Conservation (phyloP, 1,140 invertebrate species). For the Pogonus chalceus region DNA sequence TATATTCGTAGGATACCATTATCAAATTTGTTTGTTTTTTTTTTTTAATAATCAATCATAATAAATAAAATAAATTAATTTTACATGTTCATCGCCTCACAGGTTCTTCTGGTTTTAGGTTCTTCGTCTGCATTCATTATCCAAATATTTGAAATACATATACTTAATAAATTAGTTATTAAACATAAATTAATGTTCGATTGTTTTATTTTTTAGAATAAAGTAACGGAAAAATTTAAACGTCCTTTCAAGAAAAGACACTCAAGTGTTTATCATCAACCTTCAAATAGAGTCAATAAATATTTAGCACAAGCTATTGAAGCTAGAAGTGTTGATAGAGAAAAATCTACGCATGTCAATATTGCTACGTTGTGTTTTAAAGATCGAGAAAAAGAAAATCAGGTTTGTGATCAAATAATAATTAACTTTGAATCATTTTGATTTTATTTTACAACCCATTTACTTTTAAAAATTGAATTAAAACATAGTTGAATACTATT, state of each 20-base stretch:
- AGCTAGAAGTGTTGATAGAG: constrained; percentile 78
- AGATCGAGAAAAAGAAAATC: constrained; percentile 66
- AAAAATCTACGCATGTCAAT: constrained; percentile 81
- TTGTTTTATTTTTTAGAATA: constrained; percentile 53
- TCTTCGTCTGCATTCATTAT: too few relatives aligned
- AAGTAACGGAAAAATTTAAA: constrained; percentile 77
- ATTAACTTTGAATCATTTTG: neutral
- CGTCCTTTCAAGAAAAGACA: constrained; percentile 80
- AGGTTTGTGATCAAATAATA: constrained; percentile 39
- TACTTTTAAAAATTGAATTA: too few relatives aligned
- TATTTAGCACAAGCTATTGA: constrained; percentile 84
- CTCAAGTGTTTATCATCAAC: constrained; percentile 74
- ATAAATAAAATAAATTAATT: too few relatives aligned
- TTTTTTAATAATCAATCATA: too few relatives aligned
- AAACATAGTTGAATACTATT: too few relatives aligned
- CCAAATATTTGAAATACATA: too few relatives aligned
- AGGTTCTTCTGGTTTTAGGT: too few relatives aligned
- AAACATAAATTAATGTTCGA: too few relatives aligned
- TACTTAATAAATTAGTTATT: too few relatives aligned
- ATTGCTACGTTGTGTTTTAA: constrained; percentile 75
- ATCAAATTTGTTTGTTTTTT: too few relatives aligned
- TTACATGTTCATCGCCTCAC: too few relatives aligned
- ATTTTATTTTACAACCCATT: neutral
- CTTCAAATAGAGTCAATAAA: constrained; percentile 81
- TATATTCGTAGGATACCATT: too few relatives aligned